Conservation (phyloP, 2,888 invertebrate genomes). For the Lasioglossum morio region DNA sequence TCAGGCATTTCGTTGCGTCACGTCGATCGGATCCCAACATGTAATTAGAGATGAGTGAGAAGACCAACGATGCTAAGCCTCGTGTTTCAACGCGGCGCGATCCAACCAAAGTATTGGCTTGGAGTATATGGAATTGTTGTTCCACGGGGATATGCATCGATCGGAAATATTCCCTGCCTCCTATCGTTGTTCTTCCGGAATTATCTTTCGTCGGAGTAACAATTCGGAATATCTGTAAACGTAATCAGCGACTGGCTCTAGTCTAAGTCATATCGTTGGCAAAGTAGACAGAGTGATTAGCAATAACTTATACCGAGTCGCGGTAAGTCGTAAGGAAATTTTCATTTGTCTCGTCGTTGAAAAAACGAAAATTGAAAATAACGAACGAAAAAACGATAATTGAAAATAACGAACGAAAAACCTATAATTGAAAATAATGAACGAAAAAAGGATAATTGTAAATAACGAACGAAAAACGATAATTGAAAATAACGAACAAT, state of each 20-base stretch:
- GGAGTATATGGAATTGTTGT: background rate
- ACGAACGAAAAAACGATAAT: background rate
- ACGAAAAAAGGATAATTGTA: background rate
- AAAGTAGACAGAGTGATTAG: background rate
- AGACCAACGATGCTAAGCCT: slow-evolving; percentile 37
- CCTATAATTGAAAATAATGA: background rate
- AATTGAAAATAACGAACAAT: background rate
- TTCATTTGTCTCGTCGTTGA: background rate
- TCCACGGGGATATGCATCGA: background rate
- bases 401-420: background rate
- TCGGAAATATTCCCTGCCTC: background rate
- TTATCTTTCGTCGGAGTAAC: background rate
- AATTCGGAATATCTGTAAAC: background rate
- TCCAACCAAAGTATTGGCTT: background rate
- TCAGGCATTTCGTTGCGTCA: slow-evolving; percentile 57
- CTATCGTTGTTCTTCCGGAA: background rate
- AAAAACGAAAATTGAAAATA: background rate
- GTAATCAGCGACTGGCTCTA: background rate
- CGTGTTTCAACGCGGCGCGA: slow-evolving; percentile 31
- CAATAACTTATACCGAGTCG: background rate
- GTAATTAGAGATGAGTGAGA: slow-evolving; percentile 53
- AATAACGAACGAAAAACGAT: background rate
- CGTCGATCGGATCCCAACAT: slow-evolving; percentile 19
- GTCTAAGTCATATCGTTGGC: too few species aligned
- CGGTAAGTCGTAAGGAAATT: background rate